Percentiles rank a stretch among this genome's conserved stretches.
These are phyloP conservation scores for Eolophus roseicapilla DNA, from an alignment of 2,113 vertebrate species.

Conservation along the genomic window DNA sequence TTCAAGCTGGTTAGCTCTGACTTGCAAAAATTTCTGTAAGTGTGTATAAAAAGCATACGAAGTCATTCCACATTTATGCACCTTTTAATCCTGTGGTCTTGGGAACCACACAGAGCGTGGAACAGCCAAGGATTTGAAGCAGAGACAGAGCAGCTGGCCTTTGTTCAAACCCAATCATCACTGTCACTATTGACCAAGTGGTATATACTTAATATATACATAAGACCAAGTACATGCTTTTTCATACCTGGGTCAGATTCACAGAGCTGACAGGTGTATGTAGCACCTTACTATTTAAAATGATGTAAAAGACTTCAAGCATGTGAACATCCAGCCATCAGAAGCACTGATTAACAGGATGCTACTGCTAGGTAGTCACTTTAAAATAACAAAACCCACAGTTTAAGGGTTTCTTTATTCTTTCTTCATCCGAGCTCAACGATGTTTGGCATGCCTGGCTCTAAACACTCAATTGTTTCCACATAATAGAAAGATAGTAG, in stretches of 20 bases:
- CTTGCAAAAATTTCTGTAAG: background rate
- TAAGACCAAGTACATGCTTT: background rate
- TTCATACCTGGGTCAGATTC: background rate
- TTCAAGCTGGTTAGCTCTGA: background rate
- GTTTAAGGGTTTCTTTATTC: background rate
- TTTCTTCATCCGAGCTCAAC: background rate
- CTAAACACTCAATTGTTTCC: background rate
- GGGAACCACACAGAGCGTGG: background rate
- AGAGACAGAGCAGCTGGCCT: background rate
- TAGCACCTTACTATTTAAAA: background rate
- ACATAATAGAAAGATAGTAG: background rate
- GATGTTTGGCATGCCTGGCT: background rate
- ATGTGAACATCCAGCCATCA: background rate
- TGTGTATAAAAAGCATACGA: background rate
- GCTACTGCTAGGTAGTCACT: background rate
- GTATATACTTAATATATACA: background rate
- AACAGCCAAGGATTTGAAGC: background rate
- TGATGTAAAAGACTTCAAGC: background rate
- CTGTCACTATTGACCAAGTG: background rate
- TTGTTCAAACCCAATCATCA: background rate
- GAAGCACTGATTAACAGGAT: accelerated
- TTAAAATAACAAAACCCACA: background rate
- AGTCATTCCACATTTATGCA: background rate
- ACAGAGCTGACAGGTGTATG: background rate
- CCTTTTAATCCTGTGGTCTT: background rate